A percentile compares a stretch with the other conserved stretches of the same genome.
phyloP scores from a whole-genome alignment of 2,888 invertebrate species.

The Hoplodrina blanda region DNA sequence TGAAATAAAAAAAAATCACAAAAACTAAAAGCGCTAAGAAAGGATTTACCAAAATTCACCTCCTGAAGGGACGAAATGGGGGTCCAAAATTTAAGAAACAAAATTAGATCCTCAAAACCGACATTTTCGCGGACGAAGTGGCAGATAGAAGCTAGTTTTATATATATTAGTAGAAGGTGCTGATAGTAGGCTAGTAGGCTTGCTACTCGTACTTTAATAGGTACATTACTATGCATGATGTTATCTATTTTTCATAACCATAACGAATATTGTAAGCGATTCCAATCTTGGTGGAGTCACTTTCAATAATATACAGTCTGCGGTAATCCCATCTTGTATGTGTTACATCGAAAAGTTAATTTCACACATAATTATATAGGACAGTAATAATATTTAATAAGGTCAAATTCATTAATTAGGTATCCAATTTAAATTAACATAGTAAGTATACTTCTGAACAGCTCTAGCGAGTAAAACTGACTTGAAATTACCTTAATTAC shows the following conservation, averaged over 20 bases:
- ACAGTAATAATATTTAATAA: slow-evolving; percentile 47
- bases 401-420: slow-evolving; percentile 34
- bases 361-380: slow-evolving; percentile 55
- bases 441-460: slow-evolving; percentile 37
- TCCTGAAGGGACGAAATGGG: too few species aligned
- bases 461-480: slow-evolving; percentile 20
- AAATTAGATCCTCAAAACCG: too few species aligned
- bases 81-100: too few species aligned
- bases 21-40: too few species aligned
- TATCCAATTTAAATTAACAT: slow-evolving; percentile 55
- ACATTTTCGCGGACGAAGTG: too few species aligned
- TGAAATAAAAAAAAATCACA: too few species aligned
- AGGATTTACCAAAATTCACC: too few species aligned
- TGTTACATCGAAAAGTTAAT: slow-evolving; percentile 56
- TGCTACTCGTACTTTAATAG: not conserved
- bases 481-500: slow-evolving; percentile 34
- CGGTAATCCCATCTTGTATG: slow-evolving; percentile 27
- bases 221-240: slow-evolving; percentile 19
- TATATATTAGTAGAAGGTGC: too few species aligned
- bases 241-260: slow-evolving; percentile 30
- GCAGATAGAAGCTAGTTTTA: too few species aligned
- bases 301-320: slow-evolving; percentile 27
- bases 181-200: too few species aligned
- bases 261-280: slow-evolving; percentile 43
- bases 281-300: slow-evolving; percentile 20